Evolutionary conservation across 1,140 invertebrate species (phyloP), one percentile per base, ranked within the genome.

Genomic region (Ceratina australensis): DNA sequence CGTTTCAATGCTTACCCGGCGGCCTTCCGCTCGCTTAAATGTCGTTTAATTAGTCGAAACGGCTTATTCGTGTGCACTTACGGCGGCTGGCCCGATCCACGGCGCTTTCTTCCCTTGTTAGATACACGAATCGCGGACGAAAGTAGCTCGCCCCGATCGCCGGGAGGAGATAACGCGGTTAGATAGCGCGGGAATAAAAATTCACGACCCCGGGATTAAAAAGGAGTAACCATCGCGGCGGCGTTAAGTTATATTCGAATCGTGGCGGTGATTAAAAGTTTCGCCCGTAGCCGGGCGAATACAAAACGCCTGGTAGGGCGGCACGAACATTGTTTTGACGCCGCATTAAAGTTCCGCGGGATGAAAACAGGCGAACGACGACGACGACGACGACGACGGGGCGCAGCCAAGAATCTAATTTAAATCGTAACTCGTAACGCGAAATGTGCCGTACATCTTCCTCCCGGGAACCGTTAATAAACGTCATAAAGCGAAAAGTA

Each of bases 21-120:
- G 56, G 63, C 75, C 76, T 81, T 82, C 64, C 75, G 72, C 50
- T 77, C 79, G 75, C 72, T 85, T 81, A 85, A 85, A 85, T 79
- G 72, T 85, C 72, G 83, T 85, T 85, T 85, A 85, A 85, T 84
- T 85, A 85, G 79, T 84, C 79, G 82, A 66, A 82, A 74, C 83
- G 79, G 56, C 68, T 82, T 72, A 77, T 80, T 78, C 82, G 65
- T 66, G 73, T 68, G 72, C 65, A 78, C 49, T 78, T 54, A 16
- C 47, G 71, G n/a, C 67, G 68, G 47, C 49, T n/a, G n/a, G n/a
- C n/a, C n/a, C 67, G 22, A 76, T 56, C 72, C 2, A 47, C 42
- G 54, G 24, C 59, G 50, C 66, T 65, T 63, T 69, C 52, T 80
- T 52, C 52, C 20, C 7, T 66, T 26, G 24, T 66, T 57, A 50